These are phyloP conservation scores for Ophiothrix spiculata DNA, from an alignment of 35 echinoderm and acorn worm species.

Conservation along the genomic window DNA sequence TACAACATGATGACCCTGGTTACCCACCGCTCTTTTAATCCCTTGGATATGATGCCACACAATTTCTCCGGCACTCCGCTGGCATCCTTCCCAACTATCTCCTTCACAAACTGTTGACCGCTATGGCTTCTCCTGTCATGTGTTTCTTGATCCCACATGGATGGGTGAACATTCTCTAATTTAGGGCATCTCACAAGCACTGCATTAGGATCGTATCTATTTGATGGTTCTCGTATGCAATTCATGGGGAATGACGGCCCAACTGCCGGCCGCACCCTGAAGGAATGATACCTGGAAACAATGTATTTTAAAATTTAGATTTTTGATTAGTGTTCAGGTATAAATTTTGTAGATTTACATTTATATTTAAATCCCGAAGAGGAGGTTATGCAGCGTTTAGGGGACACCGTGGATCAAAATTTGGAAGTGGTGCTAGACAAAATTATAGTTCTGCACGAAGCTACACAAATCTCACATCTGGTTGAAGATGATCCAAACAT, in stretches of 20 bases:
- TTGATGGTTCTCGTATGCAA: not conserved
- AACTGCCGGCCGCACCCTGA: not conserved
- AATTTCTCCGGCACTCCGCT: not conserved
- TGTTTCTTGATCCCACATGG: not conserved
- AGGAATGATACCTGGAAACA: not conserved
- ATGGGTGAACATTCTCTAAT: not conserved
- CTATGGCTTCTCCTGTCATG: not conserved
- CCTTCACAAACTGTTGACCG: not conserved
- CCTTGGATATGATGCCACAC: not conserved
- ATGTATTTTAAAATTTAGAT: no score
- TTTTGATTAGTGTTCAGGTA: no score
- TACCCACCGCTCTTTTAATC: not conserved
- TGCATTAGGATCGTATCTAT: not conserved
- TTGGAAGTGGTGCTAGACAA: no score
- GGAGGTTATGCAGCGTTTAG: no score
- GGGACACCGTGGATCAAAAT: no score
- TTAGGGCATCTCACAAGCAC: not conserved
- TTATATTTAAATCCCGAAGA: no score
- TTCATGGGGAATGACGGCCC: not conserved
- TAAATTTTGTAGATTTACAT: no score
- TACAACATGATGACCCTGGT: not conserved
- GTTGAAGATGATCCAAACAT: constrained; percentile 2
- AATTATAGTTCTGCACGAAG: no score
- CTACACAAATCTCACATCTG: no score
- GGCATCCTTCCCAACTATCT: not conserved